phyloP scores from a whole-genome alignment of 2,113 vertebrate species.

The Camelus bactrianus region DNA sequence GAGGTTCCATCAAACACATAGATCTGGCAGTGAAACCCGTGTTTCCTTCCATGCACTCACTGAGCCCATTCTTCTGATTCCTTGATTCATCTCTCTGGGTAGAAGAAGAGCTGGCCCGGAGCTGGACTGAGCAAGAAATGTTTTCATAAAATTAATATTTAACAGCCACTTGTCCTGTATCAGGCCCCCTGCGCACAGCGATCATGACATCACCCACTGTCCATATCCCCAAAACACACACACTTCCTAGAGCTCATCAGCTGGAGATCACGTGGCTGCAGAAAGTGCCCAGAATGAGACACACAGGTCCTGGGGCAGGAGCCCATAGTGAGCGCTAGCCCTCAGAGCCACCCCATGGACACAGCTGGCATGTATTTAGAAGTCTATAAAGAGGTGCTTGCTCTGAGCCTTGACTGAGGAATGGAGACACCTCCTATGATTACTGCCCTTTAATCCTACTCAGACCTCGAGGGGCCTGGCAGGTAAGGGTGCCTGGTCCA shows the following conservation, averaged over 20 bases:
- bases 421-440: not conserved
- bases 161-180: not conserved
- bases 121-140: not conserved
- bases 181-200: not conserved
- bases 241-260: not conserved
- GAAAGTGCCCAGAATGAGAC: not conserved
- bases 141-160: not conserved
- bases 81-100: not conserved
- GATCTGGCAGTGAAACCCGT: not conserved
- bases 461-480: not conserved
- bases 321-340: too few species aligned
- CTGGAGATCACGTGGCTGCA: not conserved
- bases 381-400: not conserved
- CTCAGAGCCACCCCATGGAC: not conserved
- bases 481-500: not conserved
- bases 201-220: not conserved
- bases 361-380: not conserved
- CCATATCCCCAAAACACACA: too few species aligned
- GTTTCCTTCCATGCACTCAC: not conserved
- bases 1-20: not conserved
- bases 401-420: not conserved
- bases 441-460: not conserved
- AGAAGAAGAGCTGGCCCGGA: not conserved
- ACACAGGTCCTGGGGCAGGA: fast-evolving
- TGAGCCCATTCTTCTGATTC: not conserved